A percentile compares a stretch with the other conserved stretches of the same genome.
These are phyloP conservation scores for Ametastegia equiseti DNA, from an alignment of 2,888 invertebrate species.

Conservation along the genomic window DNA sequence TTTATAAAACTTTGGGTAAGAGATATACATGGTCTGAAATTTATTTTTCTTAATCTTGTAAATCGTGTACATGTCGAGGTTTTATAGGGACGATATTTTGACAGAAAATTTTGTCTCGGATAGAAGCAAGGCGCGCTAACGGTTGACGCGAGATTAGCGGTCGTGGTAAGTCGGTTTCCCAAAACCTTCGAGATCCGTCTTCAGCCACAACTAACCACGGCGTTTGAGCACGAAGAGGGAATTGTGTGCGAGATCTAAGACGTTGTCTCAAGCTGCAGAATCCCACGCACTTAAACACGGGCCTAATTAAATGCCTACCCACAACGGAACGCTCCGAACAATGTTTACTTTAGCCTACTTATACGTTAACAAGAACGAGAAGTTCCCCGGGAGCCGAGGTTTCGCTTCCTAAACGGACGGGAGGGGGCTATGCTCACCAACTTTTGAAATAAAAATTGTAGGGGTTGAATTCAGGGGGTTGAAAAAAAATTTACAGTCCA, in stretches of 20 bases:
- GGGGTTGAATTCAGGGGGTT: background rate
- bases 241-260: conserved; percentile 48
- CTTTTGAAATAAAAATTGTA: conserved; percentile 35
- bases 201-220: conserved; percentile 48
- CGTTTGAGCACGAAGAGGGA: conserved; percentile 41
- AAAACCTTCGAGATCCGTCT: conserved; percentile 49
- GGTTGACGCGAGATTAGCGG: conserved; percentile 50
- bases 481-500: background rate
- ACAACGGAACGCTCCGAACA: conserved; percentile 53
- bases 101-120: background rate
- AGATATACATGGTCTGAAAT: too few relatives aligned
- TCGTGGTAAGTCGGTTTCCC: conserved; percentile 52
- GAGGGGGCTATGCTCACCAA: conserved; percentile 26
- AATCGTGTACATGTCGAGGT: background rate
- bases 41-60: background rate
- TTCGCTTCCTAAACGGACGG: conserved; percentile 29
- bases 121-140: conserved; percentile 38
- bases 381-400: conserved; percentile 44
- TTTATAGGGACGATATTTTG: background rate
- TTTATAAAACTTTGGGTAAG: too few relatives aligned
- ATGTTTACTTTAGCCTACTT: conserved; percentile 51
- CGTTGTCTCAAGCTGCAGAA: conserved; percentile 61
- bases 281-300: conserved; percentile 57
- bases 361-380: conserved; percentile 48
- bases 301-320: conserved; percentile 63